Conservation (phyloP, 2,888 invertebrate genomes). For the Arge pagana region DNA sequence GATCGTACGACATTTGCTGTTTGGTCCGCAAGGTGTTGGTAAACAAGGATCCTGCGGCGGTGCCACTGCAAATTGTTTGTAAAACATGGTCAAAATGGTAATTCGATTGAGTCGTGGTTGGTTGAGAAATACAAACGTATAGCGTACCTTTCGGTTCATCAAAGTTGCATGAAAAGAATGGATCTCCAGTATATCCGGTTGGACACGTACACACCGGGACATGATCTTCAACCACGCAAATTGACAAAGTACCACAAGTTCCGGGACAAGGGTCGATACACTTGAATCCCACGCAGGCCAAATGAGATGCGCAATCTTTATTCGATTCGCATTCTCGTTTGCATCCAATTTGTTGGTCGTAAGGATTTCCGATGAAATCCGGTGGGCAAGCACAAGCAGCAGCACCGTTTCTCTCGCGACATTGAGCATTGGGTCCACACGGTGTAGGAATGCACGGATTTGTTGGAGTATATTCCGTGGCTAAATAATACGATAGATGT, state of each 20-base stretch:
- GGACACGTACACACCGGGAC: conserved; percentile 80
- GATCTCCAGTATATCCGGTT: conserved; percentile 78
- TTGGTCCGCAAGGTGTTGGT: conserved; percentile 86
- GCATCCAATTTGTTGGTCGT: conserved; percentile 70
- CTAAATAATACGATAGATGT: conserved; percentile 13
- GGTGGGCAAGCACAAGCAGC: conserved; percentile 83
- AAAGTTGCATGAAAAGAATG: conserved; percentile 66
- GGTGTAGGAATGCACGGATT: conserved; percentile 83
- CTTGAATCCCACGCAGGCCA: conserved; percentile 81
- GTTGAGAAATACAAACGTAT: neutral
- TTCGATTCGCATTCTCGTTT: conserved; percentile 79
- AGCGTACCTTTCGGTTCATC: conserved; percentile 40
- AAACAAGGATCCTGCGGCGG: conserved; percentile 73
- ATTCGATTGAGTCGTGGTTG: neutral
- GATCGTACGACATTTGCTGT: conserved; percentile 81
- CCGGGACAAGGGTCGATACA: conserved; percentile 85
- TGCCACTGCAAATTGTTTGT: conserved; percentile 36
- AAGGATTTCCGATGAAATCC: conserved; percentile 83
- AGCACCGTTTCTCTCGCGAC: conserved; percentile 79
- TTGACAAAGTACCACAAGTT: conserved; percentile 80
- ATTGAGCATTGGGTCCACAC: conserved; percentile 85
- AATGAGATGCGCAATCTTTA: conserved; percentile 72
- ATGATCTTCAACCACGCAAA: conserved; percentile 78
- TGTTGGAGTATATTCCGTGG: conserved; percentile 40
- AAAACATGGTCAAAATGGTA: conserved; percentile 2